These are phyloP conservation scores for Dendrocopos noguchii DNA, from an alignment of 2,113 vertebrate genomes.

Conservation along the genomic window DNA sequence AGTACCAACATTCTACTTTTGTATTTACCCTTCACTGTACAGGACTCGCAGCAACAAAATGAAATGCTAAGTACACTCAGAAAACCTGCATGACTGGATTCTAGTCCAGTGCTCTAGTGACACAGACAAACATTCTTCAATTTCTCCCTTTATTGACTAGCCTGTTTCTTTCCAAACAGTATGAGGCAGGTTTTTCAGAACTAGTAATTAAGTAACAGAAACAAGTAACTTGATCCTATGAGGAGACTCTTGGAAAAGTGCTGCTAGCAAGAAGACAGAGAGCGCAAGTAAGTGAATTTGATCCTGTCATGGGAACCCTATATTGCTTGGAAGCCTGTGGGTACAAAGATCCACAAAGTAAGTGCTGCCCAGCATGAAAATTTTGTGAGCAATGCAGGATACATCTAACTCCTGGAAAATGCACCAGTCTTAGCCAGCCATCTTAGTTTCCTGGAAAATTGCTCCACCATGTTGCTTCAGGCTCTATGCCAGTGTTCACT, in stretches of 20 bases:
- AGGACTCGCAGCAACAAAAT: background rate
- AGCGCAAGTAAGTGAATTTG: background rate
- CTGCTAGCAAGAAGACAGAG: background rate
- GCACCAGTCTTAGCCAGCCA: fast-evolving
- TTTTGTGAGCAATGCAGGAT: background rate
- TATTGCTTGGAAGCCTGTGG: background rate
- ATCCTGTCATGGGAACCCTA: background rate
- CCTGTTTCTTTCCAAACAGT: background rate
- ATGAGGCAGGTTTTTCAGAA: background rate
- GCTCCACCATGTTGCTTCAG: background rate
- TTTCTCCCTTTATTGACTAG: background rate
- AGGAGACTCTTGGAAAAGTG: background rate
- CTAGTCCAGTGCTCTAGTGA: background rate
- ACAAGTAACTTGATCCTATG: background rate
- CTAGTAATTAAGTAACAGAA: background rate
- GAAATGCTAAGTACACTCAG: background rate
- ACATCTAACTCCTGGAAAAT: background rate
- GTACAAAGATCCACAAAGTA: background rate
- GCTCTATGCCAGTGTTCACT: background rate
- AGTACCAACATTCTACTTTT: background rate
- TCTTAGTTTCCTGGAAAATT: background rate
- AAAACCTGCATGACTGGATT: slow-evolving; percentile 33
- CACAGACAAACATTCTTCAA: background rate
- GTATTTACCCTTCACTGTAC: background rate
- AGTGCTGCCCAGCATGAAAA: background rate